Evolutionary conservation across 2,888 invertebrate genomes (phyloP).

Genomic region (Calliphora vomitoria): DNA sequence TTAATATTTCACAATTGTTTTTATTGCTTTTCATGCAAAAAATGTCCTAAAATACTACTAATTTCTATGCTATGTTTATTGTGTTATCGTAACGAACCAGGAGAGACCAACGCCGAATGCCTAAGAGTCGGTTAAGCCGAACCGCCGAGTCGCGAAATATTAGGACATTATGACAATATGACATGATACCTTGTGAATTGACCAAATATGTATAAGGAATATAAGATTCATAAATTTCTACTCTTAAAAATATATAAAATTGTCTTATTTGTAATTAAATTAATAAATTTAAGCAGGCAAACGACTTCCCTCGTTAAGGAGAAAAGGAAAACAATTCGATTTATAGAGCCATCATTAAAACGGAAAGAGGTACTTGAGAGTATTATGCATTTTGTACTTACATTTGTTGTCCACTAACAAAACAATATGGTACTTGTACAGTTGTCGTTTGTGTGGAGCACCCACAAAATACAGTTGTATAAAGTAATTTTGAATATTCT

Average conservation of each 20-base stretch:
- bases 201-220: too few relatives aligned
- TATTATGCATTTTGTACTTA: constrained; percentile 2
- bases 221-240: too few relatives aligned
- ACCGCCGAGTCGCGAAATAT: too few relatives aligned
- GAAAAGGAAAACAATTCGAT: background rate
- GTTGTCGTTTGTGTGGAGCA: background rate
- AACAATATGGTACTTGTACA: constrained; percentile 2
- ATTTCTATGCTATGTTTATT: too few relatives aligned
- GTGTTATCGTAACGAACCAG: too few relatives aligned
- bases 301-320: background rate
- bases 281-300: background rate
- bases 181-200: too few relatives aligned
- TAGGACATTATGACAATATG: too few relatives aligned
- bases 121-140: too few relatives aligned
- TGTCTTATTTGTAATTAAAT: background rate
- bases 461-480: background rate
- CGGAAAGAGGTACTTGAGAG: background rate
- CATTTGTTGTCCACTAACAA: background rate
- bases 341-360: constrained; percentile 1
- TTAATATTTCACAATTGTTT: too few relatives aligned
- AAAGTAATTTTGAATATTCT: background rate
- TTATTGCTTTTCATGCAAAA: too few relatives aligned
- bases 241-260: background rate
- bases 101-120: too few relatives aligned
- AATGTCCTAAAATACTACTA: too few relatives aligned